Conservation (phyloP, 2,888 invertebrate genomes). For the Miltochrista miniata region DNA sequence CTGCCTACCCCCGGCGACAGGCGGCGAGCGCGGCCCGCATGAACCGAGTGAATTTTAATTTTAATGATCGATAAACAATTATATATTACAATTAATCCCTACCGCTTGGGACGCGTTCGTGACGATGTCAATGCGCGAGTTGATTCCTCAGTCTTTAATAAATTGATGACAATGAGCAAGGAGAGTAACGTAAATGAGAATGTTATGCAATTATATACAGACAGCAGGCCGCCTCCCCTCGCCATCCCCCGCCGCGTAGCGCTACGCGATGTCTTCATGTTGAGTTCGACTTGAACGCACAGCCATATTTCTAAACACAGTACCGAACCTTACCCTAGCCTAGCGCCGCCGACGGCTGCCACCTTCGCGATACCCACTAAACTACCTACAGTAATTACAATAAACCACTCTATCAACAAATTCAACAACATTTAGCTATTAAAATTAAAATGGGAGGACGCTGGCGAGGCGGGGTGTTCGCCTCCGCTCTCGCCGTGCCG, state of each 20-base stretch:
- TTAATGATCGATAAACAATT: slow-evolving; percentile 62
- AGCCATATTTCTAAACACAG: slow-evolving; percentile 76
- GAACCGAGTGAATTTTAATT: slow-evolving; percentile 57
- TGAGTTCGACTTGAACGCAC: slow-evolving; percentile 75
- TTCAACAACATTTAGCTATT: slow-evolving; percentile 83
- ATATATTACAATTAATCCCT: slow-evolving; percentile 72
- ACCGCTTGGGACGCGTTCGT: slow-evolving; percentile 73
- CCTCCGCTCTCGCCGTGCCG: slow-evolving; percentile 7
- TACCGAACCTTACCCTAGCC: slow-evolving; percentile 67
- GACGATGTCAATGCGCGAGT: slow-evolving; percentile 81
- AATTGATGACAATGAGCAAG: slow-evolving; percentile 83
- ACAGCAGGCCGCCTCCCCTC: slow-evolving; percentile 53
- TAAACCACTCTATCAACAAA: slow-evolving; percentile 81
- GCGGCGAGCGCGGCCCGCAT: slow-evolving; percentile 39
- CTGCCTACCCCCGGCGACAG: slow-evolving; percentile 7
- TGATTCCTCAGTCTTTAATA: slow-evolving; percentile 83
- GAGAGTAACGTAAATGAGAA: slow-evolving; percentile 79
- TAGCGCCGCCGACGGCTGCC: slow-evolving; percentile 70
- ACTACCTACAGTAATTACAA: slow-evolving; percentile 72
- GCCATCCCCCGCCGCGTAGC: slow-evolving; percentile 40
- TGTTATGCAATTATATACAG: slow-evolving; percentile 81
- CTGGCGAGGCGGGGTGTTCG: slow-evolving; percentile 27
- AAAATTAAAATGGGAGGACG: slow-evolving; percentile 69
- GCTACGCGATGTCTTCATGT: slow-evolving; percentile 62
- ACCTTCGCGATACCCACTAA: slow-evolving; percentile 68